A percentile compares a stretch with the other conserved stretches of the same genome.
phyloP scores from a whole-genome alignment of 1,140 invertebrate genomes.

The Papilio helenus region DNA sequence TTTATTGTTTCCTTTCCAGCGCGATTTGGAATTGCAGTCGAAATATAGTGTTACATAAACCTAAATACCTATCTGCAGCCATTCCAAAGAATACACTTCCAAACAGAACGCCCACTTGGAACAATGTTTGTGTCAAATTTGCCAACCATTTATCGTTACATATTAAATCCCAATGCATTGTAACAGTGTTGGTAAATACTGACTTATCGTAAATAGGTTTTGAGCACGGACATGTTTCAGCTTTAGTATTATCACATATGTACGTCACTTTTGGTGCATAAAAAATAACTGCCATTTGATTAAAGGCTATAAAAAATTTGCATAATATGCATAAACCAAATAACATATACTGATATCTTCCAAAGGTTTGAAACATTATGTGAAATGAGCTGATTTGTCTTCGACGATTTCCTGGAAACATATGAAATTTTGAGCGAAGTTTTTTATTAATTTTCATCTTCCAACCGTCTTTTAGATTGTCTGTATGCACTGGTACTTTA shows the following conservation, averaged over 20 bases:
- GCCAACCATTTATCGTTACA: slow-evolving; percentile 85
- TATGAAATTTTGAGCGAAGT: neutral
- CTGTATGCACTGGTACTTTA: neutral
- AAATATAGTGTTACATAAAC: neutral
- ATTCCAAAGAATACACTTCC: slow-evolving; percentile 79
- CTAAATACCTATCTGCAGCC: slow-evolving; percentile 75
- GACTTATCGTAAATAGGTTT: slow-evolving; percentile 84
- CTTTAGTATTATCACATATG: slow-evolving; percentile 66
- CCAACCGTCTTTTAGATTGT: neutral
- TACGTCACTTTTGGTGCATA: slow-evolving; percentile 84
- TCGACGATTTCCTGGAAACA: neutral
- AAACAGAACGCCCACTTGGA: slow-evolving; percentile 75
- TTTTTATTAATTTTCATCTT: neutral
- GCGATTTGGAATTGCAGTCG: no score
- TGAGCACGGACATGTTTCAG: slow-evolving; percentile 81
- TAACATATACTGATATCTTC: slow-evolving; percentile 87
- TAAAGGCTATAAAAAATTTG: slow-evolving; percentile 89
- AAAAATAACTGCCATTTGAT: slow-evolving; percentile 87
- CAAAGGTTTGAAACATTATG: slow-evolving; percentile 69
- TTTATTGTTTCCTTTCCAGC: no score
- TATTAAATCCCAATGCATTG: slow-evolving; percentile 89
- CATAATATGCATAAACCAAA: slow-evolving; percentile 86
- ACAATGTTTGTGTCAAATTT: slow-evolving; percentile 86
- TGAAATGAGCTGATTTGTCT: neutral
- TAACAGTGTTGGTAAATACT: slow-evolving; percentile 87